These are phyloP conservation scores for Acleris laterana DNA, from an alignment of 2,888 invertebrate genomes.

Conservation along the genomic window DNA sequence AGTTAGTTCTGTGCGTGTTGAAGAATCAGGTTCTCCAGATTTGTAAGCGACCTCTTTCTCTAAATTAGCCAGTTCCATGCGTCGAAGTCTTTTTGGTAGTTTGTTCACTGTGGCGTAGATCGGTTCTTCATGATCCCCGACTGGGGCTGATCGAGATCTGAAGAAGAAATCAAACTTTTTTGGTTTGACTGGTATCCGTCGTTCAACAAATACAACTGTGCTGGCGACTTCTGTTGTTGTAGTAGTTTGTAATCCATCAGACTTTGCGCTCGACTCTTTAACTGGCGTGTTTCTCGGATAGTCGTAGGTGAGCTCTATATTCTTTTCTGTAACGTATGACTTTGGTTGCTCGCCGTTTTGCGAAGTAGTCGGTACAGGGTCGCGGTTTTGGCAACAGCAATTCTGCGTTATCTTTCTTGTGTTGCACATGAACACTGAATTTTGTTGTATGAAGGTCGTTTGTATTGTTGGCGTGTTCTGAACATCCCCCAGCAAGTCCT, in stretches of 20 bases:
- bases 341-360: slow-evolving; percentile 59
- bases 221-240: slow-evolving; percentile 82
- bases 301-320: slow-evolving; percentile 79
- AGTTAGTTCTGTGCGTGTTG: slow-evolving; percentile 71
- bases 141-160: slow-evolving; percentile 80
- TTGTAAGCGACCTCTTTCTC: slow-evolving; percentile 80
- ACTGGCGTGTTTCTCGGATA: slow-evolving; percentile 76
- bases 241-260: slow-evolving; percentile 64
- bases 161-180: slow-evolving; percentile 80
- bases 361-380: slow-evolving; percentile 49
- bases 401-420: slow-evolving; percentile 72
- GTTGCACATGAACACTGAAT: slow-evolving; percentile 81
- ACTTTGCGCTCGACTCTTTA: slow-evolving; percentile 61
- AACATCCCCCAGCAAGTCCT: slow-evolving; percentile 88
- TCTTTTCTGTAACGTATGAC: slow-evolving; percentile 79
- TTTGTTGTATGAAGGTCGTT: slow-evolving; percentile 77
- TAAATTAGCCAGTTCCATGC: slow-evolving; percentile 77
- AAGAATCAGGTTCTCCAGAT: slow-evolving; percentile 71
- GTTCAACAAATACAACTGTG: slow-evolving; percentile 80
- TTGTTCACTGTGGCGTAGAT: slow-evolving; percentile 82
- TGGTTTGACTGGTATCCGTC: slow-evolving; percentile 75
- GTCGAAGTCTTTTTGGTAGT: slow-evolving; percentile 75
- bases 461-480: slow-evolving; percentile 79
- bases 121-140: slow-evolving; percentile 78
- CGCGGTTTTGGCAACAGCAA: slow-evolving; percentile 71